These are phyloP conservation scores for Tenthredo notha DNA, from an alignment of 2,888 invertebrate species.

Conservation along the genomic window DNA sequence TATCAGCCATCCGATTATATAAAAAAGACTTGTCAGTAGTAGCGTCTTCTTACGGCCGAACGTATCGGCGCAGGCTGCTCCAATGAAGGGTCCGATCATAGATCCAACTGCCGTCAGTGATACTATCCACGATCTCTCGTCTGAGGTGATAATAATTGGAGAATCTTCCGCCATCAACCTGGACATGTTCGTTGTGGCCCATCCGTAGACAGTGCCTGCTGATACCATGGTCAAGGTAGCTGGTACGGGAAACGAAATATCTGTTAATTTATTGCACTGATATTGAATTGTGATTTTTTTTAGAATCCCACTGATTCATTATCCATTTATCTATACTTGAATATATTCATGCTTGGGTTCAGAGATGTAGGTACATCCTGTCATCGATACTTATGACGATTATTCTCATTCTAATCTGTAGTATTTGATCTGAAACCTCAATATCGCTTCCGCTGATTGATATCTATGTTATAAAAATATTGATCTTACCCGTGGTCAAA, in stretches of 20 bases:
- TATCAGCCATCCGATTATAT: conserved; percentile 73
- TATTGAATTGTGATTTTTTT: neutral
- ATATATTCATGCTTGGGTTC: neutral
- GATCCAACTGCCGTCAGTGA: conserved; percentile 74
- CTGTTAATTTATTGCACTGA: neutral
- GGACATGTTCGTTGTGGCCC: conserved; percentile 72
- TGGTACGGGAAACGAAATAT: conserved; percentile 55
- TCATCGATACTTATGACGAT: neutral
- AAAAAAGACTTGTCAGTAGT: conserved; percentile 73
- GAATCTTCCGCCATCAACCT: conserved; percentile 65
- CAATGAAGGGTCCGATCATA: conserved; percentile 74
- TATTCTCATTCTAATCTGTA: neutral
- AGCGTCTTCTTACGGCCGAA: conserved; percentile 72
- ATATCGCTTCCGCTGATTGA: neutral
- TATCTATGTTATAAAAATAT: neutral
- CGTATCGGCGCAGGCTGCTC: conserved; percentile 70
- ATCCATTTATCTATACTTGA: neutral
- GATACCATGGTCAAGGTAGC: conserved; percentile 76
- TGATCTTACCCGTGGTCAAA: neutral
- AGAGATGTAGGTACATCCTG: no score
- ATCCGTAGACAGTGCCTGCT: conserved; percentile 75
- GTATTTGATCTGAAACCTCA: neutral
- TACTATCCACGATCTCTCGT: conserved; percentile 74
- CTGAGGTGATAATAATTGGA: conserved; percentile 68
- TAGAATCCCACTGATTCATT: neutral